Conservation (phyloP, 2,797 vertebrate species). For the Squalus acanthias region DNA sequence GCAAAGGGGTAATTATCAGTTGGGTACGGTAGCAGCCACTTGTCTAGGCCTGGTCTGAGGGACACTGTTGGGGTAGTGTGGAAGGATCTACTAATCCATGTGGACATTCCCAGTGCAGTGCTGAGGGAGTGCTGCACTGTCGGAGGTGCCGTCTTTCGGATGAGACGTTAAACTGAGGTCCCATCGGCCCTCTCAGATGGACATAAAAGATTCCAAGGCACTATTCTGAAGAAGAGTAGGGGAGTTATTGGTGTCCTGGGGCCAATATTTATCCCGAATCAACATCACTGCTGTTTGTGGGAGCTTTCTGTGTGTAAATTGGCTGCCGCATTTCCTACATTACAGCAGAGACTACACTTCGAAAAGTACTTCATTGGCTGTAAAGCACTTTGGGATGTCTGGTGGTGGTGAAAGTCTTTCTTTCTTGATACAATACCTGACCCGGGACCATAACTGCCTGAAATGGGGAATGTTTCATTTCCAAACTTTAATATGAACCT, state of each 20-base stretch:
- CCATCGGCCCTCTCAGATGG: too few relatives aligned
- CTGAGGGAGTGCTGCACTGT: too few relatives aligned
- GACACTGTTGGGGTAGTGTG: background rate
- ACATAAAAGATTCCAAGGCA: too few relatives aligned
- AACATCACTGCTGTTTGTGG: background rate
- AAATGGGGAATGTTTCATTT: background rate
- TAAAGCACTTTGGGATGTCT: background rate
- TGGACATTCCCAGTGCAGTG: background rate
- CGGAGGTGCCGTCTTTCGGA: too few relatives aligned
- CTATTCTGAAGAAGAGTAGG: too few relatives aligned
- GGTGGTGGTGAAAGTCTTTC: background rate
- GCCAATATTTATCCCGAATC: background rate
- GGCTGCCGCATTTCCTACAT: background rate
- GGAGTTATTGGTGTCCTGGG: too few relatives aligned
- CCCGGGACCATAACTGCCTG: background rate
- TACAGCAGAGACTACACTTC: background rate
- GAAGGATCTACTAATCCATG: too few relatives aligned
- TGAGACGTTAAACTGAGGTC: too few relatives aligned
- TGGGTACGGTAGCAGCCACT: background rate
- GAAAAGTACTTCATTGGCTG: background rate
- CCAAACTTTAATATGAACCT: background rate
- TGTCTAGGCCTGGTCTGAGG: too few relatives aligned
- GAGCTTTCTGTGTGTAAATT: background rate
- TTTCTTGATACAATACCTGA: background rate
- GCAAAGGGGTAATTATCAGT: background rate